Evolutionary conservation across 1,140 invertebrate species (phyloP), one percentile per base, ranked within the genome.

Genomic region (Brachionus koreanus): DNA sequence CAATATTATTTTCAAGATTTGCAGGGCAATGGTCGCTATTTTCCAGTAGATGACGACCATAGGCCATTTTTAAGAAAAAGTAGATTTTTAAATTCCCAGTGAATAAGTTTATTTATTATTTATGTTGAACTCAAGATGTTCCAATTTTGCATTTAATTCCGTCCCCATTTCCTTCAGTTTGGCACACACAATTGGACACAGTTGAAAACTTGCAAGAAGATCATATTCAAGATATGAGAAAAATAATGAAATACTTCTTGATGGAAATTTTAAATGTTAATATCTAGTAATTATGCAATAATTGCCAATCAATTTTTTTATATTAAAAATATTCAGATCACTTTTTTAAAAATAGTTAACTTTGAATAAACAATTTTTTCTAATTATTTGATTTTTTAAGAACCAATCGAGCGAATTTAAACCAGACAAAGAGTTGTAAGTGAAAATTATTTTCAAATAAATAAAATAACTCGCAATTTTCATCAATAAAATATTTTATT

Each of bases 41-140:
- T 85, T 19, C 88, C 89, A 16, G 93, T 98, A 49, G 93, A 98
- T 88, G 96, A 99, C 89, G 97, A 98, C 89, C 97, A 99, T 86
- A 91, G 95, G 86, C 96, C 97, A 67, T 99, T 99, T 88, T 86
- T 95, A 84, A 87, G 89, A 84, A 91, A 90, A 91, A 91, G 94
- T 93, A 89, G 89, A 83, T 85, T 57, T 69, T 43, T 1, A 12
- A n/a, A n/a, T 83, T 39, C 2, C 29, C 10, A 2, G 65, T n/a
- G n/a, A n/a, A 33, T 52, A 57, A 52, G n/a, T 77, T 19, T 7
- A 3, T 9, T 35, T 13, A 57, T 19, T n/a, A n/a, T n/a, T n/a
- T n/a, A n/a, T n/a, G n/a, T n/a, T n/a, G n/a, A n/a, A n/a, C n/a
- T n/a, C n/a, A n/a, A 95, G 93, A 91, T 86, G 94, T 95, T 81